phyloP scores from a whole-genome alignment of 1,140 invertebrate genomes.

The Philotrypesis tridentata region DNA sequence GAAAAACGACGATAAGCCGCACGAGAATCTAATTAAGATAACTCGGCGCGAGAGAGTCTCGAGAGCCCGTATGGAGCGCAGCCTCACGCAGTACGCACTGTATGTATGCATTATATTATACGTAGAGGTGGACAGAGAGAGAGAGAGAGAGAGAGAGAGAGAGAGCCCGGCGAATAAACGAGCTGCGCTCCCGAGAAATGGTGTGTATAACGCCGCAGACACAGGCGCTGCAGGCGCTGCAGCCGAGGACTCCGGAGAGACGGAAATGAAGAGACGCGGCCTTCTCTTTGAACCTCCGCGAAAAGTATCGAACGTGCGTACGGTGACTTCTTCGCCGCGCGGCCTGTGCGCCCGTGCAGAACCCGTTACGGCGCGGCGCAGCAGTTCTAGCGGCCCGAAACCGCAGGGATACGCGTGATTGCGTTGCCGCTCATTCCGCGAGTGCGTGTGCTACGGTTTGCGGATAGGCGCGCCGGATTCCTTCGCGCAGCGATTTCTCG shows the following conservation, averaged over 20 bases:
- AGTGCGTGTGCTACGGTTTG: not conserved
- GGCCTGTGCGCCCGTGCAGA: no score
- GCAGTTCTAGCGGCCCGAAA: constrained; percentile 31
- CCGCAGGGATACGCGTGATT: constrained; percentile 34
- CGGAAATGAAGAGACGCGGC: not conserved
- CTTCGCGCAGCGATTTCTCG: not conserved
- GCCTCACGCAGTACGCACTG: no score
- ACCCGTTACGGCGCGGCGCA: not conserved
- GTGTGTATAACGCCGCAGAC: not conserved
- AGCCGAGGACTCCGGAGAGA: no score
- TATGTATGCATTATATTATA: no score
- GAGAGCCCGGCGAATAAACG: not conserved
- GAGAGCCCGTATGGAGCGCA: no score
- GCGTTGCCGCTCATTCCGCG: constrained; percentile 2
- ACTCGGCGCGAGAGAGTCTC: no score
- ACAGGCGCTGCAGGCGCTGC: no score
- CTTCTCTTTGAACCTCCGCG: not conserved
- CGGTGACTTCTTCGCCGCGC: not conserved
- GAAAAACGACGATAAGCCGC: no score
- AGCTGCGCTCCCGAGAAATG: not conserved
- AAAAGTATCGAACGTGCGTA: constrained; percentile 37
- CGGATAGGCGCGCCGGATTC: not conserved
- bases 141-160: no score
- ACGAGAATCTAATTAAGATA: no score
- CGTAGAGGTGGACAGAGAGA: no score